Evolutionary conservation across 2,888 invertebrate genomes (phyloP).

Genomic region (Poecilobothrus nobilitatus): DNA sequence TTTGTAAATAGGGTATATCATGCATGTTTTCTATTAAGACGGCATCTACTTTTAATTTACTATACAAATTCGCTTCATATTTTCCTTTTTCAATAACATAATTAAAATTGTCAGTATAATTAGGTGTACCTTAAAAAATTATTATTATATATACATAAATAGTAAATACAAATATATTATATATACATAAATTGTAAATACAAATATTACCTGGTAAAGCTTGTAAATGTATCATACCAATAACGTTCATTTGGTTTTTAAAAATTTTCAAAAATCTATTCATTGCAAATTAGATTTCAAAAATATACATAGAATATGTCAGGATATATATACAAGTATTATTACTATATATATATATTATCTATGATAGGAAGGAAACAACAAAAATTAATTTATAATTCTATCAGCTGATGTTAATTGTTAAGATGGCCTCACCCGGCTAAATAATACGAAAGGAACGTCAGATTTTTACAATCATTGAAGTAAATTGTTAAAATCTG

Average conservation of each 20-base stretch:
- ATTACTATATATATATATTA: too few species aligned
- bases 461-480: too few species aligned
- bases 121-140: conserved; percentile 49
- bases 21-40: conserved; percentile 73
- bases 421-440: too few species aligned
- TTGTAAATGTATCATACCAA: conserved; percentile 65
- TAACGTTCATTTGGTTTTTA: conserved; percentile 46
- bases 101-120: conserved; percentile 47
- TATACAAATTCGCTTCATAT: conserved; percentile 55
- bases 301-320: too few species aligned
- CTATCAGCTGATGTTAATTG: too few species aligned
- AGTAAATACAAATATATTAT: background rate
- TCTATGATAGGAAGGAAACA: too few species aligned
- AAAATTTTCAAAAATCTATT: conserved; percentile 44
- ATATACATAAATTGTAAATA: background rate
- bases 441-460: too few species aligned
- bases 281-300: conserved; percentile 34
- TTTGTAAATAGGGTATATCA: conserved; percentile 61
- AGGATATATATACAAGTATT: too few species aligned
- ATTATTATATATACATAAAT: background rate
- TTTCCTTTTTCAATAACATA: conserved; percentile 51
- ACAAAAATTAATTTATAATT: too few species aligned
- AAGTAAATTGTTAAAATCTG: too few species aligned
- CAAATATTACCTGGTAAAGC: conserved; percentile 55
- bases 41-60: conserved; percentile 52